A percentile compares a stretch with the other conserved stretches of the same genome.
Conservation (phyloP, 2,113 vertebrate genomes). For the Chauna torquata region DNA sequence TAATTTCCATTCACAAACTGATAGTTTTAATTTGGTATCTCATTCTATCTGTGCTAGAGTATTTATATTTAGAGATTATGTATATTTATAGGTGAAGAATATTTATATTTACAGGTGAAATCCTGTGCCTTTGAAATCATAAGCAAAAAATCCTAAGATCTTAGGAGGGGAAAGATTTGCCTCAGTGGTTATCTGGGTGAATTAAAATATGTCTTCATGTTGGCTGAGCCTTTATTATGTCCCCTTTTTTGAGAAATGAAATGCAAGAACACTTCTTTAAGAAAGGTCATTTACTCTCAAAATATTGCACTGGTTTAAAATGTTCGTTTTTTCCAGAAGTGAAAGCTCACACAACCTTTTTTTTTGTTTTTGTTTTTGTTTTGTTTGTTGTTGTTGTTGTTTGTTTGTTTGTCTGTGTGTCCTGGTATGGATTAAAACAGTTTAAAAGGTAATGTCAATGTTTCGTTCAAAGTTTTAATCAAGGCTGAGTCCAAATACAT, state of each 20-base stretch:
- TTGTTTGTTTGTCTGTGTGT: background rate
- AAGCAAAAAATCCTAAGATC: background rate
- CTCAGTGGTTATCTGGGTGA: background rate
- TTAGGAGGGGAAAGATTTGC: background rate
- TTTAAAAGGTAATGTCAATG: background rate
- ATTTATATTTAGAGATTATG: background rate
- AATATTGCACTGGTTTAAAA: too few relatives aligned
- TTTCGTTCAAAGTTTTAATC: background rate
- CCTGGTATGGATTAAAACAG: background rate
- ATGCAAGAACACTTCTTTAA: background rate
- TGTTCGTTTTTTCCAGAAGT: background rate
- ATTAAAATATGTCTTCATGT: background rate
- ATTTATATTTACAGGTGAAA: background rate
- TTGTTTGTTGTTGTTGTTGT: too few relatives aligned
- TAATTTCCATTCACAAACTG: background rate
- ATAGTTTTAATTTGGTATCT: background rate
- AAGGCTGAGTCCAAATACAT: background rate
- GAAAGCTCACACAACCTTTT: too few relatives aligned
- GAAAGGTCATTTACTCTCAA: background rate
- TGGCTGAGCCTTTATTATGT: background rate
- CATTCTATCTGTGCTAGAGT: background rate
- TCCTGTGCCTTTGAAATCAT: background rate
- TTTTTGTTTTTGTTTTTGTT: too few relatives aligned
- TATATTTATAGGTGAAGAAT: background rate
- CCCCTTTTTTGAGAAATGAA: background rate